phyloP scores from a whole-genome alignment of 2,113 vertebrate genomes.

The Xiphophorus hellerii region DNA sequence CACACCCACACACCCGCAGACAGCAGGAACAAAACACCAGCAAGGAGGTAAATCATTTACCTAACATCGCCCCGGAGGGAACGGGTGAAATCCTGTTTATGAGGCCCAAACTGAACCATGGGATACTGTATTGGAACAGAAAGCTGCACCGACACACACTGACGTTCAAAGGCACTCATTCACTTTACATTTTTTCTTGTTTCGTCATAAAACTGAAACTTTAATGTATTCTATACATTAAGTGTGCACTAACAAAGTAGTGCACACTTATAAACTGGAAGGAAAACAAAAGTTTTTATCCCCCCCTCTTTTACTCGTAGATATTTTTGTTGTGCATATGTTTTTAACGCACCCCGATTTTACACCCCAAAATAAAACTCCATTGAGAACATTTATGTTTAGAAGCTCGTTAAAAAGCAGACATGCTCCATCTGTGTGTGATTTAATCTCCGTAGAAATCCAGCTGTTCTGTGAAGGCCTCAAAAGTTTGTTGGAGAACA shows the following conservation, averaged over 20 bases:
- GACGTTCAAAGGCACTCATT: neutral
- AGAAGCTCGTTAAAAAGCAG: too few species aligned
- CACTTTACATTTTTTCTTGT: neutral
- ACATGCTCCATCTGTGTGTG: too few species aligned
- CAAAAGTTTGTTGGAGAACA: too few species aligned
- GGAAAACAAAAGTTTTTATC: neutral
- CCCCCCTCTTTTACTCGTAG: too few species aligned
- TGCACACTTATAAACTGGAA: neutral
- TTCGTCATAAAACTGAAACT: neutral
- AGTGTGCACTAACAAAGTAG: neutral
- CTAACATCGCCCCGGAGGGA: constrained; percentile 58
- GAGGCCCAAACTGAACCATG: constrained; percentile 32
- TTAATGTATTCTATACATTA: neutral
- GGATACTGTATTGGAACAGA: constrained; percentile 29
- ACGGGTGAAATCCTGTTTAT: constrained; percentile 55
- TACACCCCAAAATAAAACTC: too few species aligned
- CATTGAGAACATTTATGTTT: too few species aligned
- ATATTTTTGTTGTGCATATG: too few species aligned
- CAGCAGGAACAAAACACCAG: constrained; percentile 38
- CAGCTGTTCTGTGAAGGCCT: too few species aligned
- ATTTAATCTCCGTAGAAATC: too few species aligned
- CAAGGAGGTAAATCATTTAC: constrained; percentile 62
- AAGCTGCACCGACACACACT: constrained; percentile 10
- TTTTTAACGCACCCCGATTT: too few species aligned
- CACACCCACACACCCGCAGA: neutral